These are phyloP conservation scores for Leptopilina syphax DNA, from an alignment of 2,888 invertebrate species.

Conservation along the genomic window DNA sequence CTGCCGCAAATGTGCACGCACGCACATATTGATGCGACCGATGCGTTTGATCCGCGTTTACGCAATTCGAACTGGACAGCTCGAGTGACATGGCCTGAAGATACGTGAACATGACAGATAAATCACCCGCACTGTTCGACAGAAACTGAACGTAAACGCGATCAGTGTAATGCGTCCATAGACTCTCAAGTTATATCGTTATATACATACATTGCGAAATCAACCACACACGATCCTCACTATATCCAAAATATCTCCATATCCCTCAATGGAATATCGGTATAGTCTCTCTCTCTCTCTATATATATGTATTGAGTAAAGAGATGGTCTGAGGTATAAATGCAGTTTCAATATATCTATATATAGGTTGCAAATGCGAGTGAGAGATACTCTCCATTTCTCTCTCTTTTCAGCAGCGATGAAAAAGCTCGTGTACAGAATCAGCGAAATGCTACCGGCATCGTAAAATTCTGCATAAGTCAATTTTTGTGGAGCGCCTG, in stretches of 20 bases:
- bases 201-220: not conserved
- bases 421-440: not conserved
- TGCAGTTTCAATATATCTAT: not conserved
- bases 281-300: not conserved
- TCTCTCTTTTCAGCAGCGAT: not conserved
- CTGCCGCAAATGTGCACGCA: not conserved
- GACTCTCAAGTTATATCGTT: constrained; percentile 53
- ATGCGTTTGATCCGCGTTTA: constrained; percentile 53
- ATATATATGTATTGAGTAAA: not conserved
- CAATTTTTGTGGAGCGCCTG: constrained; percentile 19
- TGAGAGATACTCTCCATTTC: not conserved
- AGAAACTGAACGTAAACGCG: constrained; percentile 57
- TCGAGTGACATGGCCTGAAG: constrained; percentile 51
- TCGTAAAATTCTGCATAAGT: constrained; percentile 31
- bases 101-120: constrained; percentile 42
- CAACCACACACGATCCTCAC: not conserved
- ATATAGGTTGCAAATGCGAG: constrained; percentile 3
- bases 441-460: constrained; percentile 27
- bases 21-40: not conserved
- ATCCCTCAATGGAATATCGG: not conserved
- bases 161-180: constrained; percentile 57
- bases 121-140: constrained; percentile 31
- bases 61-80: constrained; percentile 53
- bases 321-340: constrained; percentile 21
- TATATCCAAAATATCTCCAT: constrained; percentile 4